These are phyloP conservation scores for Morinoia aosen DNA, from an alignment of 2,888 invertebrate genomes.

Conservation along the genomic window DNA sequence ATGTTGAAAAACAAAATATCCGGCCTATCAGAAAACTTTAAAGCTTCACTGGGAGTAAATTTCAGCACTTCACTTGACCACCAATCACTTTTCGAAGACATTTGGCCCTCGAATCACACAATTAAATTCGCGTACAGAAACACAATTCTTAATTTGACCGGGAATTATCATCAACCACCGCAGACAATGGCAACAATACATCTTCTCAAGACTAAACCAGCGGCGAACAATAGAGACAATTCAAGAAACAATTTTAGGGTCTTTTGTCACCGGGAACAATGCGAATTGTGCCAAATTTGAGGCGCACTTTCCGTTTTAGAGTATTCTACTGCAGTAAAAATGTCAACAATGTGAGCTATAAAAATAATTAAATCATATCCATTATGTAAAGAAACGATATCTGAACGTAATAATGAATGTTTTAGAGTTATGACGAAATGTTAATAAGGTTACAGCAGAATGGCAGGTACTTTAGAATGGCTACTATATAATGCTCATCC, in stretches of 20 bases:
- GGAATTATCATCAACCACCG: neutral
- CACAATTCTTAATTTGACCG: neutral
- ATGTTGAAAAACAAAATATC: no score
- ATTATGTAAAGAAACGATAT: neutral
- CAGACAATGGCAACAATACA: neutral
- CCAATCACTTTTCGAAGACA: neutral
- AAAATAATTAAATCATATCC: neutral
- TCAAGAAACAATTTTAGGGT: conserved; percentile 33
- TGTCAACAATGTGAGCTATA: neutral
- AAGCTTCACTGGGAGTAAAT: neutral
- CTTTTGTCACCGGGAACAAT: conserved; percentile 44
- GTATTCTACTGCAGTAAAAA: neutral
- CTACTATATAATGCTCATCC: no score
- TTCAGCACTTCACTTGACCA: neutral
- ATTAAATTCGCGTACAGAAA: neutral
- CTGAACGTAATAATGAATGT: neutral
- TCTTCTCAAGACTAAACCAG: neutral
- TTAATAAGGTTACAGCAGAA: no score
- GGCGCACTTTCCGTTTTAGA: neutral
- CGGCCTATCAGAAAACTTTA: neutral
- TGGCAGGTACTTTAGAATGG: no score
- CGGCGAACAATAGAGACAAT: conserved; percentile 38
- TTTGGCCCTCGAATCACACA: neutral
- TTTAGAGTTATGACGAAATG: neutral
- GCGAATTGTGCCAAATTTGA: neutral